Evolutionary conservation across 2,113 vertebrate genomes (phyloP).

Genomic region (Ictidomys tridecemlineatus): DNA sequence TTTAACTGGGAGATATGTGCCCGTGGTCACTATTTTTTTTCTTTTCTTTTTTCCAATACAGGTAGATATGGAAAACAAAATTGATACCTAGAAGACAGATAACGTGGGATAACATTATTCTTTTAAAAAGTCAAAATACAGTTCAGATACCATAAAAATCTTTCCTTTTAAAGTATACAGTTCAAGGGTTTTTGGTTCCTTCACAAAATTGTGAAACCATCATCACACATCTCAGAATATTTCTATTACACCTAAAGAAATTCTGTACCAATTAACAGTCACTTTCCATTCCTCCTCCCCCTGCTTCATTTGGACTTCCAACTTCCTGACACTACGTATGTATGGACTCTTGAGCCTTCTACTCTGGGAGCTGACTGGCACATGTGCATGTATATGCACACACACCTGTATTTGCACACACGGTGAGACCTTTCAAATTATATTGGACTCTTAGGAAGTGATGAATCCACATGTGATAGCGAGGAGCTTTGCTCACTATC

Average conservation of each 20-base stretch:
- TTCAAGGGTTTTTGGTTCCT: background rate
- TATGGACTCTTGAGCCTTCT: background rate
- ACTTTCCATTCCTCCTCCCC: background rate
- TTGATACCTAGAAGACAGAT: background rate
- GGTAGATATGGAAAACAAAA: slow-evolving; percentile 5
- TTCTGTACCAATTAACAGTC: background rate
- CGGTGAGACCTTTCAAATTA: background rate
- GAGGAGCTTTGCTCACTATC: background rate
- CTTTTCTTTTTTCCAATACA: background rate
- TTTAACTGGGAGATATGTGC: background rate
- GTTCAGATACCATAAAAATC: background rate
- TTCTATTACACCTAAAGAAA: background rate
- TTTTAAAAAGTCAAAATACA: slow-evolving; percentile 31
- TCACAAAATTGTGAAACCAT: background rate
- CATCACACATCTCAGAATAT: background rate
- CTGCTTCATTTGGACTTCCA: background rate
- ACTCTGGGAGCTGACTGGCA: background rate
- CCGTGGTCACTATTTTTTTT: background rate
- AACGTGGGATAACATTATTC: background rate
- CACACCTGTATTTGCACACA: background rate
- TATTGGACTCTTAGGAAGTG: background rate
- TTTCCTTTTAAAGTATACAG: background rate
- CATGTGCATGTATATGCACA: background rate
- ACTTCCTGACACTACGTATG: background rate
- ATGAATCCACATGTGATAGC: background rate